Base-by-base conservation (phyloP, 2,113 vertebrate genomes). In the Riparia riparia region DNA sequence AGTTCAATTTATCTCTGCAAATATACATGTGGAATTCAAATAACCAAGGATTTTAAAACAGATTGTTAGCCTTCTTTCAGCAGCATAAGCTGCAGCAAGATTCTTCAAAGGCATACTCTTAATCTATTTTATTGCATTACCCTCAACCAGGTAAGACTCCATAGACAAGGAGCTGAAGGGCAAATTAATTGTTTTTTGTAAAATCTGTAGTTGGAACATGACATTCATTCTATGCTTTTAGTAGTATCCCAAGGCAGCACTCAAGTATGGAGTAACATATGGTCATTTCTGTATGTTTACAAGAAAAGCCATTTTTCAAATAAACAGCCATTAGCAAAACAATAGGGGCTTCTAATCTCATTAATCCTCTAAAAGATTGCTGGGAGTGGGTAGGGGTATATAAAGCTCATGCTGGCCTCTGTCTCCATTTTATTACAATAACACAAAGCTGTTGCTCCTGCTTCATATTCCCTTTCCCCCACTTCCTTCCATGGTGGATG, bases 301-400 rank as follows among this genome's bases (percentile, higher is more conserved):
- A 93, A 93, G 93, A 91, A 90, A 94, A 86, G 34, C 45, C 25
- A 58, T 85, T 94, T 96, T 96, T 90, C 81, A 94, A 94, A 89
- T 91, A 97, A 96, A 96, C 95, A 94, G 45, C 94, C 89, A 95
- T 97, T 88, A 76, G 61, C 88, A 83, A 94, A 96, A 97, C 93
- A 97, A 97, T 88, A 61, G 65, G 42, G 76, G 69, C 42, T 91
- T 86, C 94, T 97, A 97, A 97, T 97, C 94, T 94, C 89, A 97
- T 71, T 97, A 97, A 97, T 97, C 96, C 96, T 91, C 90, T 96
- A 76, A 94, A 95, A 96, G 96, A 96, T 86, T 91, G 83, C 74
- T n/a, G 60, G 63, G 72, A 47, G 45, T 64, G 85, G 89, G 45
- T 66, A 74, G 50, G 41, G 73, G 44, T 80, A 65, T 28, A 68